Evolutionary conservation across 2,888 invertebrate species (phyloP), one percentile per base, ranked within the genome.

Genomic region (Leptinotarsa tumamoca): DNA sequence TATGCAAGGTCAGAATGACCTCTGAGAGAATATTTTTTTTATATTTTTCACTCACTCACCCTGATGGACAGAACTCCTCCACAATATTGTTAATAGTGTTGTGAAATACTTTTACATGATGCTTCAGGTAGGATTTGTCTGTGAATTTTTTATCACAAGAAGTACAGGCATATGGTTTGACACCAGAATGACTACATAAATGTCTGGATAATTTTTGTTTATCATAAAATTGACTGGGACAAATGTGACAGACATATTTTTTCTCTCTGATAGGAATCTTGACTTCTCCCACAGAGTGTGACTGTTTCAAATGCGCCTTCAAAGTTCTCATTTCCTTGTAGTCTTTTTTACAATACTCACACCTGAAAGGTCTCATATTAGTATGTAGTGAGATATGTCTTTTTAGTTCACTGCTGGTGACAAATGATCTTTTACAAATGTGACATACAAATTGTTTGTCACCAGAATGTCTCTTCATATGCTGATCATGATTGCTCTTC

Each of bases 311-410:
- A 80, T 91, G 91, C 79, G 90, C 89, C 17, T 89, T 87, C 58
- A 77, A 27, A 43, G 77, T 77, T 72, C 77, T 74, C 13, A 50
- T 18, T 23, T 75, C 79, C 18, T 82, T 75, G 79, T 89, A 91
- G 81, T 90, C 90, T 74, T 88, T 88, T 56, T 87, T 87, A 80
- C 91, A 91, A 80, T 90, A 89, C 17, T 88, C 85, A 81, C 91
- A 91, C 68, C 82, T 83, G 67, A 80, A 83, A 4, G 80, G 80
- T 69, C 82, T 80, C 23, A 83, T 82, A 68, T 83, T 83, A 17
- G 86, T 84, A 71, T 86, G 86, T n/a, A 80, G 77, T 14, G 73
- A 79, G 10, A 82, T 76, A 72, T 86, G 86, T 67, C 82, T 81
- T 67, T 81, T 79, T 70, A 85, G 67, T 67, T 85, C 85, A 68